Percentiles rank a stretch among this genome's conserved stretches.
phyloP scores from a whole-genome alignment of 23 tunicate species.

The Ascidia mentula region DNA sequence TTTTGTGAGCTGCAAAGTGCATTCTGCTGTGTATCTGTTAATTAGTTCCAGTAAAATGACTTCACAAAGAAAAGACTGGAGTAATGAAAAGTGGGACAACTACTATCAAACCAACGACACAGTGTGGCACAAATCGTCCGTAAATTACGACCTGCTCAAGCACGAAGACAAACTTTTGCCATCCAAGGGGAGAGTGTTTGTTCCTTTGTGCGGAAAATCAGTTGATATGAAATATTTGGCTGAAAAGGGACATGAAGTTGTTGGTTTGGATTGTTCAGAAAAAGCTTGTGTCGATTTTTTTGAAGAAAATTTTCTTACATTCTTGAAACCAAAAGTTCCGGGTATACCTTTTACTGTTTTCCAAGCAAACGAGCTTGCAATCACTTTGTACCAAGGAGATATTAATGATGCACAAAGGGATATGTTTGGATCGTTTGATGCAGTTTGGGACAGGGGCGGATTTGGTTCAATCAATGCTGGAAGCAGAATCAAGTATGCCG shows the following conservation, averaged over 20 bases:
- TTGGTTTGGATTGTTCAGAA: constrained; percentile 69
- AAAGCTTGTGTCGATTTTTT: constrained; percentile 51
- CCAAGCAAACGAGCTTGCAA: constrained; percentile 22
- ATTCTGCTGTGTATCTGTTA: too few species aligned
- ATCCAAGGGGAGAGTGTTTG: constrained; percentile 42
- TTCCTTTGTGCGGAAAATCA: constrained; percentile 81
- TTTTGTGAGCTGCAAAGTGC: too few species aligned
- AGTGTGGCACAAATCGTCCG: too few species aligned
- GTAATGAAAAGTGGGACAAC: too few species aligned
- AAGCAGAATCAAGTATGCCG: constrained; percentile 25
- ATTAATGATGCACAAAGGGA: constrained; percentile 25
- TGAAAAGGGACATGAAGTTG: constrained; percentile 64
- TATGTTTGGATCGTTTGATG: constrained; percentile 69
- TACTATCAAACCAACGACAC: too few species aligned
- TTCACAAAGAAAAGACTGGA: too few species aligned
- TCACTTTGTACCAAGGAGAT: constrained; percentile 67
- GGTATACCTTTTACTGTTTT: constrained; percentile 6
- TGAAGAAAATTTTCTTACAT: constrained; percentile 29
- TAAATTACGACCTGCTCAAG: too few species aligned
- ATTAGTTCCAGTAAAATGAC: too few species aligned
- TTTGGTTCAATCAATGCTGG: constrained; percentile 40
- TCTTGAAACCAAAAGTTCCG: background rate
- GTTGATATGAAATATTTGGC: constrained; percentile 62
- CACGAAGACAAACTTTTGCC: too few species aligned
- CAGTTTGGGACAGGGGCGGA: constrained; percentile 56